phyloP scores from a whole-genome alignment of 1,140 invertebrate genomes.

The Drosophila oshimai region DNA sequence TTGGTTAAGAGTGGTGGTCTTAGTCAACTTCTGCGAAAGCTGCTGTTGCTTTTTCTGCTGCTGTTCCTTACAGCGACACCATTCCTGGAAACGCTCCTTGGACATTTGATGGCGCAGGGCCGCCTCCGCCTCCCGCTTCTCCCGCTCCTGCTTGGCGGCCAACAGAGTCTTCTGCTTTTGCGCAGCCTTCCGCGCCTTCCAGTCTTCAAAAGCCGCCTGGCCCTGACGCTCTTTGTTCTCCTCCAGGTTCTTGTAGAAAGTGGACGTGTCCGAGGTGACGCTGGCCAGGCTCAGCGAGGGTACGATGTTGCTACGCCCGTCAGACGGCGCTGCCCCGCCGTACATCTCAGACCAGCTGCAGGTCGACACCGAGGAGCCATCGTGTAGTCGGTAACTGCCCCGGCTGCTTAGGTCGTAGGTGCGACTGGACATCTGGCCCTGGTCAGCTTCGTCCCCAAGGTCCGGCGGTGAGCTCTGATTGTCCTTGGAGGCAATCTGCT shows the following conservation, averaged over 20 bases:
- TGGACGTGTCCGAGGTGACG: slow-evolving; percentile 30
- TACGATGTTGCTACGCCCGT: slow-evolving; percentile 39
- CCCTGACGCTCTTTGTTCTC: slow-evolving; percentile 30
- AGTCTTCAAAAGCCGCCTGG: slow-evolving; percentile 31
- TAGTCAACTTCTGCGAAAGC: slow-evolving; percentile 14
- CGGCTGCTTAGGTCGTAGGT: slow-evolving; percentile 29
- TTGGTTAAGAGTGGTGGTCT: neutral
- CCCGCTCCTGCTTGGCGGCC: slow-evolving; percentile 32
- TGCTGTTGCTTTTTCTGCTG: slow-evolving; percentile 9
- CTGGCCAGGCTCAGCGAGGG: slow-evolving; percentile 39
- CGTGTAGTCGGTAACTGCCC: neutral
- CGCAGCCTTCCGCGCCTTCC: slow-evolving; percentile 49
- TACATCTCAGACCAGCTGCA: slow-evolving; percentile 65
- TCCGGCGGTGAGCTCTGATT: neutral
- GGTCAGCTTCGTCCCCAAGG: neutral
- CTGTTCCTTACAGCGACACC: slow-evolving; percentile 33
- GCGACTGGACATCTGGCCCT: slow-evolving; percentile 37
- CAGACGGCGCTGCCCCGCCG: slow-evolving; percentile 18
- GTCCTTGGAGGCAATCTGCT: neutral
- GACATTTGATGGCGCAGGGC: slow-evolving; percentile 42
- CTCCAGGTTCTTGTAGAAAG: slow-evolving; percentile 40
- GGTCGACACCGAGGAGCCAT: slow-evolving; percentile 43
- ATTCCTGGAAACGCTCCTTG: slow-evolving; percentile 45
- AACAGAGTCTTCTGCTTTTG: slow-evolving; percentile 38
- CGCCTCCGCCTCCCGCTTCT: slow-evolving; percentile 34